Conservation (phyloP, 1,140 invertebrate species). For the Brachionus plicatilis region DNA sequence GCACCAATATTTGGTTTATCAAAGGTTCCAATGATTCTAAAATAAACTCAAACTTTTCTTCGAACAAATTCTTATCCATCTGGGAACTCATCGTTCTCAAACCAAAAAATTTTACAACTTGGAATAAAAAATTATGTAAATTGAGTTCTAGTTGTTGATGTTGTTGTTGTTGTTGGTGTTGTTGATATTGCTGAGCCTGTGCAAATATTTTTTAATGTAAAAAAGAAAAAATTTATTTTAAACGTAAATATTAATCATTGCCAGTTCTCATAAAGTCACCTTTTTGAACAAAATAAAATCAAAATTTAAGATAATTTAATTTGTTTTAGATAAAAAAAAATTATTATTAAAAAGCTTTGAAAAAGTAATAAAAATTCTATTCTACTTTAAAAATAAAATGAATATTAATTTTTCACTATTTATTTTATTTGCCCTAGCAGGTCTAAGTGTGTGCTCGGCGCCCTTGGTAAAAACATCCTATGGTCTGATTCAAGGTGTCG, state of each 20-base stretch:
- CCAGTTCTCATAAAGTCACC: neutral
- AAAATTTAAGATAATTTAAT: neutral
- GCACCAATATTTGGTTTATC: neutral
- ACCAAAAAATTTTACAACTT: neutral
- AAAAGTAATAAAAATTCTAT: constrained; percentile 16
- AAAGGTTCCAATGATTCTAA: neutral
- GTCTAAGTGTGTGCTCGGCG: neutral
- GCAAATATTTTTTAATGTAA: neutral
- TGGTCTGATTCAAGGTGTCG: constrained; percentile 10
- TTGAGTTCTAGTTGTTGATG: neutral
- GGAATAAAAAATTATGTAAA: neutral
- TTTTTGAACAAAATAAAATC: neutral
- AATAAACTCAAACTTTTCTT: neutral
- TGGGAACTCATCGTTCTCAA: neutral
- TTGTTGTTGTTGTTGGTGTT: neutral
- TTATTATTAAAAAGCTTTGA: neutral
- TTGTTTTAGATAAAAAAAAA: neutral
- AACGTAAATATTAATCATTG: neutral
- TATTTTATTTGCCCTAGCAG: neutral
- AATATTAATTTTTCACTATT: neutral
- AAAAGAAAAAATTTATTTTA: neutral
- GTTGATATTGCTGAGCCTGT: neutral
- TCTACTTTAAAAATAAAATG: constrained; percentile 4
- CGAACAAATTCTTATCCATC: neutral
- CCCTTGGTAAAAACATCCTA: constrained; percentile 23